Conservation (phyloP, 2,888 invertebrate species). For the Amaurobius ferox region DNA sequence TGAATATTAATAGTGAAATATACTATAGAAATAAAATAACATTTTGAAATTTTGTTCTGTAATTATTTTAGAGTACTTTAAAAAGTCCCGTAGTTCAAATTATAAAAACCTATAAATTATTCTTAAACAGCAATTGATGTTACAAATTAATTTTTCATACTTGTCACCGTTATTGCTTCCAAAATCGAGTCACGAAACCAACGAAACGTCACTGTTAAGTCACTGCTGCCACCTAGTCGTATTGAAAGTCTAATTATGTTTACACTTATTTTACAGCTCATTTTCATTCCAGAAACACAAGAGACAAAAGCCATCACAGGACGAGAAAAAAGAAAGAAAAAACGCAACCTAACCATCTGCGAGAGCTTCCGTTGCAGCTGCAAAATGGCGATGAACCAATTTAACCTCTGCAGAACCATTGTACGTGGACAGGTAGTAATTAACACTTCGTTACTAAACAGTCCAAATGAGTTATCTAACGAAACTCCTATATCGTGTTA, state of each 20-base stretch:
- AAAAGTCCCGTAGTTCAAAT: too few relatives aligned
- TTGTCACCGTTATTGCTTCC: too few relatives aligned
- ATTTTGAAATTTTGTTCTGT: too few relatives aligned
- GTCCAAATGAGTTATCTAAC: slow-evolving; percentile 1
- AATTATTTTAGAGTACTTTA: too few relatives aligned
- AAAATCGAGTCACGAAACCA: too few relatives aligned
- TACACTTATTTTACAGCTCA: slow-evolving; percentile 1
- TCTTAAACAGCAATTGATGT: too few relatives aligned
- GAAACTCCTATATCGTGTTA: background rate
- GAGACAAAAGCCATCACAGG: background rate
- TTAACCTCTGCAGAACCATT: slow-evolving; percentile 24
- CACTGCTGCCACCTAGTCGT: background rate
- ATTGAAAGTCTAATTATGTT: background rate
- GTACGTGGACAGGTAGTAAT: slow-evolving; percentile 34
- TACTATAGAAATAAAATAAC: too few relatives aligned
- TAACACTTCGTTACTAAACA: slow-evolving; percentile 33
- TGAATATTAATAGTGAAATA: too few relatives aligned
- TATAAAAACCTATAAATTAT: too few relatives aligned
- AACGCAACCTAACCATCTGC: slow-evolving; percentile 14
- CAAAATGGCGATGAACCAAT: slow-evolving; percentile 33
- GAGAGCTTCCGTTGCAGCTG: slow-evolving; percentile 22
- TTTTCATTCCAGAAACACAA: background rate
- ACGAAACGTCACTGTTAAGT: too few relatives aligned
- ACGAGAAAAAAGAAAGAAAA: background rate
- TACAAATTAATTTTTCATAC: too few relatives aligned